These are phyloP conservation scores for Lophius piscatorius DNA, from an alignment of 2,113 vertebrate species.

Conservation along the genomic window DNA sequence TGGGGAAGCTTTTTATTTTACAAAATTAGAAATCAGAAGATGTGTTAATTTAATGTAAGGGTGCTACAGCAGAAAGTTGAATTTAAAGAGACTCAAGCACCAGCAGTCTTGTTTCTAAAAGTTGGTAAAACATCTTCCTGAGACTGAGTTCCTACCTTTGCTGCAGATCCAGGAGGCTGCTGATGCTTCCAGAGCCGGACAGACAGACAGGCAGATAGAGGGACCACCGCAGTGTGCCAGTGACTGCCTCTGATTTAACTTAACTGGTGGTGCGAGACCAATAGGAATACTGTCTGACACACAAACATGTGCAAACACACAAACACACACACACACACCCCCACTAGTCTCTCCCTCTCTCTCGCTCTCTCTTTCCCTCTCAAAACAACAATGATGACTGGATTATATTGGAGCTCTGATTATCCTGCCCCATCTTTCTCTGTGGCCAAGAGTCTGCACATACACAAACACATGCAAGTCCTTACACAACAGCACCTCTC, in stretches of 20 bases:
- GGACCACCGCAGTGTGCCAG: constrained; percentile 63
- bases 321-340: background rate
- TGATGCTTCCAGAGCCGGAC: constrained; percentile 51
- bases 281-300: constrained; percentile 66
- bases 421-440: constrained; percentile 46
- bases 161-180: constrained; percentile 36
- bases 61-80: background rate
- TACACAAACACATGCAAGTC: constrained; percentile 44
- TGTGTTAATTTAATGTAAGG: background rate
- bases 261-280: constrained; percentile 68
- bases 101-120: background rate
- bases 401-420: constrained; percentile 32
- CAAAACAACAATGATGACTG: constrained; percentile 58
- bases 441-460: constrained; percentile 28
- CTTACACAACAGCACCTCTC: constrained; percentile 57
- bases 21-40: too few species aligned
- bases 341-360: constrained; percentile 7
- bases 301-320: constrained; percentile 34
- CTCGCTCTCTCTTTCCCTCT: constrained; percentile 8
- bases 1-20: background rate
- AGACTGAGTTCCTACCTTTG: constrained; percentile 54
- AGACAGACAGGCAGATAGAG: constrained; percentile 23
- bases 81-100: background rate
- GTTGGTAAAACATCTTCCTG: constrained; percentile 3
- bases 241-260: constrained; percentile 70